These are phyloP conservation scores for Pseudachorutes palmiensis DNA, from an alignment of 1,140 invertebrate genomes.

Conservation along the genomic window DNA sequence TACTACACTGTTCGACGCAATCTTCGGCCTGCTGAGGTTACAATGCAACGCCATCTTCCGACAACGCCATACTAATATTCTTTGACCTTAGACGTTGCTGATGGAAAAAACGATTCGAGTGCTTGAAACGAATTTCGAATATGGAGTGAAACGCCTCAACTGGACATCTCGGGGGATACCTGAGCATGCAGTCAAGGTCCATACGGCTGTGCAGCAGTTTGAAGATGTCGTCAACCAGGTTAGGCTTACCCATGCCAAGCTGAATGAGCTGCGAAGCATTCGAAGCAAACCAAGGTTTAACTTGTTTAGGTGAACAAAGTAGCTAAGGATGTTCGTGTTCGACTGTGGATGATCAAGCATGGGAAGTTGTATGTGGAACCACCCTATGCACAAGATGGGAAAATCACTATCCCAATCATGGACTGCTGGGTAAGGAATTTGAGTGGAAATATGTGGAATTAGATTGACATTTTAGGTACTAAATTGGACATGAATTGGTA, in stretches of 20 bases:
- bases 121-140: conserved; percentile 65
- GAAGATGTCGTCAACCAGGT: conserved; percentile 60
- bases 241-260: too few relatives aligned
- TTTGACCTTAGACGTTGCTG: conserved; percentile 53
- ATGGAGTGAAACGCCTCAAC: conserved; percentile 66
- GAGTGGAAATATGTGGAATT: too few relatives aligned
- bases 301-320: conserved; percentile 74
- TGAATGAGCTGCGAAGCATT: too few relatives aligned
- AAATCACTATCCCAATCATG: conserved; percentile 20
- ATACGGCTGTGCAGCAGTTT: conserved; percentile 45
- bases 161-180: conserved; percentile 74
- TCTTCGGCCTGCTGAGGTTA: conserved; percentile 23
- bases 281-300: too few relatives aligned
- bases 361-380: conserved; percentile 30
- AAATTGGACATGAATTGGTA: too few relatives aligned
- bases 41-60: too few relatives aligned
- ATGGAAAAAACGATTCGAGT: conserved; percentile 59
- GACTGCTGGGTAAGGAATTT: conserved; percentile 35
- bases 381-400: conserved; percentile 31
- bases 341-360: conserved; percentile 24
- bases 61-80: too few relatives aligned
- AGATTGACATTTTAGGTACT: too few relatives aligned
- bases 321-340: conserved; percentile 53
- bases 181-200: conserved; percentile 58
- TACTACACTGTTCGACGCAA: conserved; percentile 29